Evolutionary conservation across 23 tunicate genomes (phyloP), one percentile per base, ranked within the genome.

Genomic region (Halocynthia aurantium): DNA sequence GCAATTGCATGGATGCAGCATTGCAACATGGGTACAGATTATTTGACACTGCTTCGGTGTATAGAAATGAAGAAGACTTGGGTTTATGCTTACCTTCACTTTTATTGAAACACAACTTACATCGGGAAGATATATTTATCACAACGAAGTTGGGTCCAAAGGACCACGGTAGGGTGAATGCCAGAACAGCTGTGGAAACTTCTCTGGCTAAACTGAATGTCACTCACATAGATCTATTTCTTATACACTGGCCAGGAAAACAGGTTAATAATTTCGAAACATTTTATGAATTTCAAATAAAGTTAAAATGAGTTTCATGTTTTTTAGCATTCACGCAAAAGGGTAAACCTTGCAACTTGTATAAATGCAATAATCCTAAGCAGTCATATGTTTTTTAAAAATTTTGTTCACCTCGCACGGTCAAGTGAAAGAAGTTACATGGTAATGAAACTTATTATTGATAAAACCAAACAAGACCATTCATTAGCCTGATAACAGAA

Each of bases 241-340:
- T 91, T 10, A 91, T 91, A 8, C 97, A 91, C 64, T 91, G 97
- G 97, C 97, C 97, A 22, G 97, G 90, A 52, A 91, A 75, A 55
- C 84, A 85, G 76, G 76, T 71, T 10, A 52, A 31, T 31, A 58
- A 58, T 58, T 58, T 58, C n/a, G 15, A 13, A n/a, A 13, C 63
- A 58, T 58, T 58, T 13, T 13, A 1, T 13, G 63, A 58, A 13
- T 58, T 58, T 58, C 15, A 58, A n/a, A 31, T 31, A 31, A 31
- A 31, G 44, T 31, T 31, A 2, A 31, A 31, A 31, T 31, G 44
- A 31, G 44, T 31, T 31, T 31, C 44, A 31, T 31, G n/a, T 58
- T 58, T 58, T 58, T n/a, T 58, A 58, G n/a, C n/a, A 58, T 58
- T n/a, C 63, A 58, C 1, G 15, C 1, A 15, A 58, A n/a, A 58